Evolutionary conservation across 2,113 vertebrate genomes (phyloP).

Genomic region (Labrus mixtus): DNA sequence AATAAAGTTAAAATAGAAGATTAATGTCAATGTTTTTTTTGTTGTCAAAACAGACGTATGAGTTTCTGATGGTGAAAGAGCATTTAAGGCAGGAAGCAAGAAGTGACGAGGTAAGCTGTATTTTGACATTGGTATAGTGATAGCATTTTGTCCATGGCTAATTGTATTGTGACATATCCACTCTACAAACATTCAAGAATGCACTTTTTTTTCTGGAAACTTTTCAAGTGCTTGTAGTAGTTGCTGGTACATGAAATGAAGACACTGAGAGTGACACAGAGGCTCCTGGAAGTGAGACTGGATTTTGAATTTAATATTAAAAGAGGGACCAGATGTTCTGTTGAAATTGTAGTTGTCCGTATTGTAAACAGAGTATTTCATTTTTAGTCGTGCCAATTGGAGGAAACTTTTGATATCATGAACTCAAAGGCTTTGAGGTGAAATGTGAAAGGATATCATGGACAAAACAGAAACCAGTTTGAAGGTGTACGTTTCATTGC

Average conservation of each 20-base stretch:
- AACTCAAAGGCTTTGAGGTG: background rate
- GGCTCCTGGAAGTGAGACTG: background rate
- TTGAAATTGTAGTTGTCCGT: background rate
- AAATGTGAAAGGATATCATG: background rate
- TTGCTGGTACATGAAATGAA: background rate
- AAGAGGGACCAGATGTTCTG: background rate
- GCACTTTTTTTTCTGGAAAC: background rate
- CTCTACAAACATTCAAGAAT: background rate
- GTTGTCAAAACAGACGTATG: conserved; percentile 1
- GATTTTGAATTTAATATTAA: background rate
- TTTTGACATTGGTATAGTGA: background rate
- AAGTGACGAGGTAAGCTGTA: conserved; percentile 11
- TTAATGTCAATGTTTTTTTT: background rate
- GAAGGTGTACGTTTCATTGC: background rate
- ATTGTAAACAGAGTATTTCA: background rate
- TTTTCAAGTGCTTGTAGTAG: background rate
- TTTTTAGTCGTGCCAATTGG: background rate
- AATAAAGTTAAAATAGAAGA: too few species aligned
- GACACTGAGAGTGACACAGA: background rate
- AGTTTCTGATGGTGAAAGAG: background rate
- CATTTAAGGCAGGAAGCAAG: background rate
- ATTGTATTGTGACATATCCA: background rate
- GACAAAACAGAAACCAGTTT: background rate
- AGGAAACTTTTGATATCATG: background rate
- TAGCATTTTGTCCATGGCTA: background rate